A percentile compares a stretch with the other conserved stretches of the same genome.
Conservation (phyloP, 2,797 vertebrate genomes). For the Gallirallus australis region DNA sequence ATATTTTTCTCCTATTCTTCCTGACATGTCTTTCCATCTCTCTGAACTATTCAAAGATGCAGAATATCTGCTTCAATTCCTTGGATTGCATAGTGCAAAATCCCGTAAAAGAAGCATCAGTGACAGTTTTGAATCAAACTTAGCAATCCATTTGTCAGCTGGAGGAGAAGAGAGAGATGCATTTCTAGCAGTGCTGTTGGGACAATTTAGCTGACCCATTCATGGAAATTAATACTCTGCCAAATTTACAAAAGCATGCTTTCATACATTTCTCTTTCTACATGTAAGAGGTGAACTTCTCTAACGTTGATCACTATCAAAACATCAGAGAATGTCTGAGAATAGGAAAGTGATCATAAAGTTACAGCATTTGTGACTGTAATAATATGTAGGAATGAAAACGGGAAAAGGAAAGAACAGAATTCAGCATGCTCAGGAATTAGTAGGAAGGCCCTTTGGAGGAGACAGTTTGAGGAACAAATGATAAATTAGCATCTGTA, state of each 20-base stretch:
- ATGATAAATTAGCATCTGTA: neutral
- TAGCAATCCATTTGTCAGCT: neutral
- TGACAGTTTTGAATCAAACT: neutral
- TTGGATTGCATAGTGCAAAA: neutral
- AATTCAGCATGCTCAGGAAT: neutral
- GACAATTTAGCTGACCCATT: neutral
- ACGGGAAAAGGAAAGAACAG: neutral
- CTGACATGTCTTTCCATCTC: neutral
- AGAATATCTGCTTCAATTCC: neutral
- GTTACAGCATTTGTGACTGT: neutral
- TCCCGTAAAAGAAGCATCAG: neutral
- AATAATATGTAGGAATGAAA: neutral
- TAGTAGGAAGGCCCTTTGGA: neutral
- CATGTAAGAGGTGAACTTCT: neutral
- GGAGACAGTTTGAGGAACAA: neutral
- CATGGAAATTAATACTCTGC: neutral
- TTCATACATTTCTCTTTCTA: neutral
- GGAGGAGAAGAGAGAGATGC: neutral
- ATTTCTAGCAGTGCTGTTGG: neutral
- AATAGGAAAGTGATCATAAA: neutral
- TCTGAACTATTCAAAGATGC: neutral
- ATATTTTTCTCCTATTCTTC: neutral
- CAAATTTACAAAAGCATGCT: neutral
- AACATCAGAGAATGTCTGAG: neutral
- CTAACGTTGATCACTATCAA: neutral